phyloP scores from a whole-genome alignment of 1,140 invertebrate species.

The Ptiloglossa arizonensis region DNA sequence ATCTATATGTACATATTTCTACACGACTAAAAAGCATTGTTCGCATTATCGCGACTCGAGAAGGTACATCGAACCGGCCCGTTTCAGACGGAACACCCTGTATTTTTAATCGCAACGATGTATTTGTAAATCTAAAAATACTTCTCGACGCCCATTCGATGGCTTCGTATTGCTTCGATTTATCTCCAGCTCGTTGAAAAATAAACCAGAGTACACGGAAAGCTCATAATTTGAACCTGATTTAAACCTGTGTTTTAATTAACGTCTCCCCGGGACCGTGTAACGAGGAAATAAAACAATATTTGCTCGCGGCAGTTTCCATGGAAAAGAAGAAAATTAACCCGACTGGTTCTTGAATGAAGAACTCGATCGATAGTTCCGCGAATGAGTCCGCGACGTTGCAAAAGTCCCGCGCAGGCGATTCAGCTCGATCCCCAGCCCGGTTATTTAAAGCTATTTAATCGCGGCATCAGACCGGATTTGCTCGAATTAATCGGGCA shows the following conservation, averaged over 20 bases:
- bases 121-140: too few relatives aligned
- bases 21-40: too few relatives aligned
- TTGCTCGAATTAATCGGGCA: conserved; percentile 42
- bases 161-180: background rate
- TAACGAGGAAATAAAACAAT: background rate
- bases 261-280: background rate
- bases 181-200: background rate
- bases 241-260: background rate
- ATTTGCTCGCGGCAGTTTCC: background rate
- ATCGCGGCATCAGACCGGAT: conserved; percentile 25
- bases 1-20: too few relatives aligned
- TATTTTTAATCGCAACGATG: too few relatives aligned
- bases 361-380: background rate
- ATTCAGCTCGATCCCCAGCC: too few relatives aligned
- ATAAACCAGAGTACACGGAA: background rate
- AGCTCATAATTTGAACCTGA: background rate
- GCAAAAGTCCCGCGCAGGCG: background rate
- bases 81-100: too few relatives aligned
- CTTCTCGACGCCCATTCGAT: background rate
- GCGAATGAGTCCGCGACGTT: background rate
- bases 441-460: conserved; percentile 18
- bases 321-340: background rate
- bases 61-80: too few relatives aligned
- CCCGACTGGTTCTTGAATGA: background rate
- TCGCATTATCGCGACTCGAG: too few relatives aligned